These are phyloP conservation scores for Odontomachus brunneus DNA, from an alignment of 1,140 invertebrate species.

Conservation along the genomic window DNA sequence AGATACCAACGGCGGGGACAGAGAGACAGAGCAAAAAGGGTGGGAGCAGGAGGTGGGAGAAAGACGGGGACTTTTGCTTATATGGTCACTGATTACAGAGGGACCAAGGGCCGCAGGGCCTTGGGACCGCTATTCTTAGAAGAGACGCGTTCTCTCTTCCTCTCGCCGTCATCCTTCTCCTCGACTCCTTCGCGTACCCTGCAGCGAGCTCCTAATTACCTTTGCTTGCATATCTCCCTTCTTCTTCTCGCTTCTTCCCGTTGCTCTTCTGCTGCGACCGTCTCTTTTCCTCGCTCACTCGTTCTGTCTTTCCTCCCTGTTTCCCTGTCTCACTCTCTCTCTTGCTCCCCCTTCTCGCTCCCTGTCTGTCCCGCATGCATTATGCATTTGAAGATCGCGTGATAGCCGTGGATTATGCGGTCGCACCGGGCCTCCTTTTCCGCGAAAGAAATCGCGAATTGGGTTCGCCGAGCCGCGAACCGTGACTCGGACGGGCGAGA, in stretches of 20 bases:
- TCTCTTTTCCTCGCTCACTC: constrained; percentile 51
- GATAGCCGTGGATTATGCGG: constrained; percentile 77
- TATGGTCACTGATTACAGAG: constrained; percentile 74
- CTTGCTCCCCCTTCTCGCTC: constrained; percentile 12
- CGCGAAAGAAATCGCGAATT: constrained; percentile 72
- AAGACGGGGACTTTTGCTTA: constrained; percentile 69
- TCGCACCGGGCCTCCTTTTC: constrained; percentile 66
- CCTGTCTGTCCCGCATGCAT: constrained; percentile 70
- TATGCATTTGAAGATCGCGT: constrained; percentile 80
- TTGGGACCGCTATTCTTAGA: constrained; percentile 78
- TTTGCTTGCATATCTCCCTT: constrained; percentile 69
- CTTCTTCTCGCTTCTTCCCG: constrained; percentile 61
- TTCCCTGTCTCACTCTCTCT: constrained; percentile 1
- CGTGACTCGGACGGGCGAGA: constrained; percentile 52
- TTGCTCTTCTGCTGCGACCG: constrained; percentile 18
- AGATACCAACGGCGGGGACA: constrained; percentile 42
- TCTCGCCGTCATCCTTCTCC: constrained; percentile 29
- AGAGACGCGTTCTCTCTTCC: constrained; percentile 64
- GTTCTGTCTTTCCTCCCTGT: neutral
- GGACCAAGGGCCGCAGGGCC: constrained; percentile 75
- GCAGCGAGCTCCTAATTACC: constrained; percentile 78
- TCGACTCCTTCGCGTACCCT: constrained; percentile 60
- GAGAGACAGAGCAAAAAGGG: constrained; percentile 51
- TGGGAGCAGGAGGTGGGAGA: constrained; percentile 4
- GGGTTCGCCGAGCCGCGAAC: constrained; percentile 40